Evolutionary conservation across 1,140 invertebrate genomes (phyloP).

Genomic region (Charaxes varanes): DNA sequence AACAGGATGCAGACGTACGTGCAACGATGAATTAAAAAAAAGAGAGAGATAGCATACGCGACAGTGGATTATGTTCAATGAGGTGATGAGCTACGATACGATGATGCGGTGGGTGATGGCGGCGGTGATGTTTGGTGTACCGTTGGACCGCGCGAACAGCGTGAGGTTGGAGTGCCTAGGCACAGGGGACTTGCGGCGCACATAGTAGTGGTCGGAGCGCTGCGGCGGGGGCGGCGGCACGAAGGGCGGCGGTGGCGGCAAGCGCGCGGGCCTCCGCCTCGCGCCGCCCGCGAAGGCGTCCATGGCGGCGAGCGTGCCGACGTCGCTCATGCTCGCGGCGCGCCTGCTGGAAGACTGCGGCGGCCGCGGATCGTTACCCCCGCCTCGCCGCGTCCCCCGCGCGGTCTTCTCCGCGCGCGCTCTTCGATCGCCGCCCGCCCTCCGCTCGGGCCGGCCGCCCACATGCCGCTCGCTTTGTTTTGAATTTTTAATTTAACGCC

Average conservation of each 20-base stretch:
- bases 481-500: constrained; percentile 71
- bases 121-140: constrained; percentile 45
- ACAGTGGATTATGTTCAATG: too few species aligned
- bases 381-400: constrained; percentile 37
- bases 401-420: constrained; percentile 56
- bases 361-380: constrained; percentile 75
- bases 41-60: too few species aligned
- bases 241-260: constrained; percentile 67
- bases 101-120: constrained; percentile 21
- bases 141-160: constrained; percentile 60
- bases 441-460: constrained; percentile 53
- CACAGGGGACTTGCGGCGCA: constrained; percentile 64
- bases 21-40: too few species aligned
- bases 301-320: constrained; percentile 68
- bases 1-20: too few species aligned
- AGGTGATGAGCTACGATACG: too few species aligned
- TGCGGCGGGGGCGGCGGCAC: constrained; percentile 67
- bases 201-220: constrained; percentile 66
- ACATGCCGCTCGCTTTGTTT: constrained; percentile 62
- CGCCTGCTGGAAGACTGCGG: constrained; percentile 69
- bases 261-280: constrained; percentile 55
- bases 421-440: constrained; percentile 68
- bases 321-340: constrained; percentile 68
- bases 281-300: constrained; percentile 73
- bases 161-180: constrained; percentile 60